Base-by-base conservation (phyloP, 1,140 invertebrate genomes). In the Popillia japonica region DNA sequence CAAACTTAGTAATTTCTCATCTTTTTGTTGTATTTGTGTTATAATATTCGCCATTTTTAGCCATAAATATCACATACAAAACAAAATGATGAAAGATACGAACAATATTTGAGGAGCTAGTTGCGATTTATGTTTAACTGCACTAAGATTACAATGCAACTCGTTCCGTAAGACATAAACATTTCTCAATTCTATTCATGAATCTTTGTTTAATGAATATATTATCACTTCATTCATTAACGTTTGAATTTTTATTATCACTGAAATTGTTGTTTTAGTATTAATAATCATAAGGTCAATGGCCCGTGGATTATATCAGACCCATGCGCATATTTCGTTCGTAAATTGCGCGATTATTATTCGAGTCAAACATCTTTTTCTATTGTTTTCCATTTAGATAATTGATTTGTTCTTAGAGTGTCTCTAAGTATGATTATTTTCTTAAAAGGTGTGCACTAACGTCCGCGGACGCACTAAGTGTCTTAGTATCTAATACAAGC, bases 191-290 rank as follows among this genome's bases (percentile, higher is more conserved):
- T 22, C 61, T 68, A 34, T 68, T 68, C 23, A 68, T 68, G 61
- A 68, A 68, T 23, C 61, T 68, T 22, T 68, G 17, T 68, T 68
- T 68, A 68, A 68, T 68, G 61, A 68, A 68, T 68, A 68, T 68
- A 68, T 68, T 68, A 68, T 68, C 61, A 68, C 27, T 68, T 68
- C 61, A 68, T 68, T 68, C 61, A 68, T 68, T 27, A 68, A 68
- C 27, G 9, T 68, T 68, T 34, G 23, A 34, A 68, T 68, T 68
- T 27, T 68, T 68, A 68, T 68, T 68, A 68, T 68, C 61, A 20
- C 22, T 68, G 61, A 68, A 68, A 68, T 68, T 68, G 61, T 68
- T 68, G 11, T 68, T 68, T 68, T 68, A 68, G 61, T 68, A 68
- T 68, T 68, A 68, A 68, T 68, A 22, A 68, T 68, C 61, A 22